These are phyloP conservation scores for Ypsolopha sequella DNA, from an alignment of 2,888 invertebrate species.

Conservation along the genomic window DNA sequence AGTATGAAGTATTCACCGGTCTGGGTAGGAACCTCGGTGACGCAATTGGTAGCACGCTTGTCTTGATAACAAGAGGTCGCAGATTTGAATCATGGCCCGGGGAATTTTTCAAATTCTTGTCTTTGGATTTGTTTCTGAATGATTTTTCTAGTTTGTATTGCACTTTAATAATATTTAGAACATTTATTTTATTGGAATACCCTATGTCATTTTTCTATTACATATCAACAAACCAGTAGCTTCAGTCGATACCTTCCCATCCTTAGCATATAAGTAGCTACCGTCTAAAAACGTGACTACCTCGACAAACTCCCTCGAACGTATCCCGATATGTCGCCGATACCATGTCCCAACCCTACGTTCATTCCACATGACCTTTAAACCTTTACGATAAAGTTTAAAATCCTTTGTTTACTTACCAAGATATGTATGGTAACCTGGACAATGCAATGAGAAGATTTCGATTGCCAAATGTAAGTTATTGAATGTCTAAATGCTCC, in stretches of 20 bases:
- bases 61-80: too few species aligned
- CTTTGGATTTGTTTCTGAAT: too few species aligned
- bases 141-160: too few species aligned
- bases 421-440: neutral
- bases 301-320: conserved; percentile 56
- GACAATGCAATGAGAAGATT: conserved; percentile 6
- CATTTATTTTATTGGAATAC: too few species aligned
- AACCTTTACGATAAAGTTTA: neutral
- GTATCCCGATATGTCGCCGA: conserved; percentile 48
- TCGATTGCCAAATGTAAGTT: conserved; percentile 6
- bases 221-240: too few species aligned
- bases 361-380: neutral
- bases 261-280: conserved; percentile 31
- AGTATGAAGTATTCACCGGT: too few species aligned
- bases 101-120: too few species aligned
- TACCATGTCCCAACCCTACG: conserved; percentile 14
- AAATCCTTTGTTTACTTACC: neutral
- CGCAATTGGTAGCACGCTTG: too few species aligned
- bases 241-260: conserved; percentile 10
- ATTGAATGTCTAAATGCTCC: conserved; percentile 5
- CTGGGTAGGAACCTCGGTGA: too few species aligned
- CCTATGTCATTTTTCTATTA: too few species aligned
- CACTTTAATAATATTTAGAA: too few species aligned
- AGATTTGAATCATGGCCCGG: too few species aligned
- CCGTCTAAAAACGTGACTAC: conserved; percentile 57